phyloP scores from a whole-genome alignment of 1,140 invertebrate species.

The Paracyclopina nana region DNA sequence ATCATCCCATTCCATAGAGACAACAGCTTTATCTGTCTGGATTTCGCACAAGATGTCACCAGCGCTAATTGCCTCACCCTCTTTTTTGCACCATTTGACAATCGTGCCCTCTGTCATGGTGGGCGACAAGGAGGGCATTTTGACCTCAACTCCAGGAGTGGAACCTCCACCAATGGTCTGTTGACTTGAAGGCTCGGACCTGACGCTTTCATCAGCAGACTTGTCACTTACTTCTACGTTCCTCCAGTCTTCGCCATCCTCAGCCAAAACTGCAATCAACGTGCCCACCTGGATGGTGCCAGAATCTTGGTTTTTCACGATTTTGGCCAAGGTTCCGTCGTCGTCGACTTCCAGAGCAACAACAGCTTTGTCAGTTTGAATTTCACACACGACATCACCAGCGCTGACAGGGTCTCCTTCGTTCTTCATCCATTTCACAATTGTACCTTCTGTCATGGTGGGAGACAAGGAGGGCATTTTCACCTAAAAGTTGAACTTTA shows the following conservation, averaged over 20 bases:
- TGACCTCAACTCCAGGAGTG: slow-evolving; percentile 21
- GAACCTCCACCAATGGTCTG: neutral
- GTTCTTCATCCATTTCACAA: slow-evolving; percentile 39
- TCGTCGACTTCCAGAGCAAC: slow-evolving; percentile 37
- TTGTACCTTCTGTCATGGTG: slow-evolving; percentile 39
- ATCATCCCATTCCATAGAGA: slow-evolving; percentile 36
- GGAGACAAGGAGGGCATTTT: slow-evolving; percentile 40
- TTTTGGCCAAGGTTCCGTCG: slow-evolving; percentile 38
- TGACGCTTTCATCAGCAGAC: neutral
- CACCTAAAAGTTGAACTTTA: slow-evolving; percentile 19
- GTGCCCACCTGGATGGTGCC: slow-evolving; percentile 42
- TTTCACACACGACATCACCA: slow-evolving; percentile 39
- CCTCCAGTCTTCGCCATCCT: slow-evolving; percentile 49
- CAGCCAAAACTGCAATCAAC: slow-evolving; percentile 68
- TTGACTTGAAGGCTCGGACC: neutral
- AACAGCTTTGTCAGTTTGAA: slow-evolving; percentile 41
- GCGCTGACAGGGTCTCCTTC: slow-evolving; percentile 35
- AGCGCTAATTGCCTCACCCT: slow-evolving; percentile 33
- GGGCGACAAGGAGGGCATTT: slow-evolving; percentile 39
- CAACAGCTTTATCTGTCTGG: slow-evolving; percentile 40
- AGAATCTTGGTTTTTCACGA: slow-evolving; percentile 26
- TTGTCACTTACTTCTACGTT: slow-evolving; percentile 30
- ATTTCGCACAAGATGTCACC: slow-evolving; percentile 41
- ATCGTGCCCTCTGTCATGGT: slow-evolving; percentile 41
- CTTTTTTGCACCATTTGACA: slow-evolving; percentile 38